Conservation (phyloP, 2,113 vertebrate genomes). For the Urocitellus parryii region DNA sequence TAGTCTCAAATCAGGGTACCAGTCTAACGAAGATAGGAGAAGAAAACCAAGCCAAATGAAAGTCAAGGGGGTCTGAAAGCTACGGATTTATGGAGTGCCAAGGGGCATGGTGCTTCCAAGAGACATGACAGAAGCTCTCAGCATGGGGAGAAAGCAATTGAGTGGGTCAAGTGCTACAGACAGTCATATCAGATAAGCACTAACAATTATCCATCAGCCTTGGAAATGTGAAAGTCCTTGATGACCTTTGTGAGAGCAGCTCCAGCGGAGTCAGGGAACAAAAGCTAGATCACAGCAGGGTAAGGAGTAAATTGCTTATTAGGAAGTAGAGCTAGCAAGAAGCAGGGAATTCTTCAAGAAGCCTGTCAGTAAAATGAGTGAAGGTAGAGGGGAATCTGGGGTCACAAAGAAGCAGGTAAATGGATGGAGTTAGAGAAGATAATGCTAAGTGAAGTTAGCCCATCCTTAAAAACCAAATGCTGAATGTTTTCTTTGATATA, state of each 20-base stretch:
- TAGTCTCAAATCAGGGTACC: neutral
- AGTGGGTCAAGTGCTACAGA: neutral
- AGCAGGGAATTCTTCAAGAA: constrained; percentile 6
- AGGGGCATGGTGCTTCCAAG: neutral
- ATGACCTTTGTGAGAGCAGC: neutral
- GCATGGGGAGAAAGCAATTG: neutral
- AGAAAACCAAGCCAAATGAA: constrained; percentile 12
- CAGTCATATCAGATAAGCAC: neutral
- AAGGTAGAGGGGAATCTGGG: neutral
- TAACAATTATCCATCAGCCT: neutral
- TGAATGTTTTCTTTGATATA: too few relatives aligned
- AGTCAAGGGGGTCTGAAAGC: neutral
- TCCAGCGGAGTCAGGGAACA: neutral
- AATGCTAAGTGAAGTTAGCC: too few relatives aligned
- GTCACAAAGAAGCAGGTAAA: neutral
- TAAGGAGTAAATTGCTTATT: neutral
- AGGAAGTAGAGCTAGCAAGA: neutral
- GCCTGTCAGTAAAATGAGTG: neutral
- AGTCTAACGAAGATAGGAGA: neutral
- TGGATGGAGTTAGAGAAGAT: too few relatives aligned
- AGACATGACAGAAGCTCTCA: neutral
- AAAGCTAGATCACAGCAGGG: neutral
- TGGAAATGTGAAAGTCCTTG: constrained; percentile 22
- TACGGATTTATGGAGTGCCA: neutral
- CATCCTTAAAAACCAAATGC: too few relatives aligned